Evolutionary conservation across 2,113 vertebrate genomes (phyloP).

Genomic region (Labrus mixtus): DNA sequence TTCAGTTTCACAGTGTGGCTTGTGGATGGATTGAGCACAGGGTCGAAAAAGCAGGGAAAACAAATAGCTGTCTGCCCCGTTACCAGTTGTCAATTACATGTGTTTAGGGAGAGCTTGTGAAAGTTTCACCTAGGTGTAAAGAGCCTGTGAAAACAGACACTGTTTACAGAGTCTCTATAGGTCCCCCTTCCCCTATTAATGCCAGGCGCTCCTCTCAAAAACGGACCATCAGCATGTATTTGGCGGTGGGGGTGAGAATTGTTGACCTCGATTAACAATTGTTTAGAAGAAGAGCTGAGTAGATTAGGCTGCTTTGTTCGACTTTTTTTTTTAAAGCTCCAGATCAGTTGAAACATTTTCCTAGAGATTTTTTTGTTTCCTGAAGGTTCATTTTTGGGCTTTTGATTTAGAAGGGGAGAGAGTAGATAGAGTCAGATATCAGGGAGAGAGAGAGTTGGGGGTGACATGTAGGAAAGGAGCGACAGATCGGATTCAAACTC

Average conservation of each 20-base stretch:
- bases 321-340: neutral
- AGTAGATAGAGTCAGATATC: too few relatives aligned
- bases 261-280: conserved; percentile 44
- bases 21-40: neutral
- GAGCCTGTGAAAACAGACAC: conserved; percentile 73
- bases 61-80: conserved; percentile 41
- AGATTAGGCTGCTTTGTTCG: conserved; percentile 9
- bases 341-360: too few relatives aligned
- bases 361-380: too few relatives aligned
- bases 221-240: conserved; percentile 51
- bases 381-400: too few relatives aligned
- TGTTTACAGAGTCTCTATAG: conserved; percentile 58
- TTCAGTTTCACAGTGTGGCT: conserved; percentile 1
- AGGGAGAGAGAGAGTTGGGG: too few relatives aligned
- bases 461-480: too few relatives aligned
- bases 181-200: conserved; percentile 39
- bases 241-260: conserved; percentile 9
- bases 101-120: conserved; percentile 72
- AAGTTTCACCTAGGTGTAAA: conserved; percentile 72
- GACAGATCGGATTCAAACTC: too few relatives aligned
- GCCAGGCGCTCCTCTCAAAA: conserved; percentile 55
- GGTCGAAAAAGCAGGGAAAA: neutral
- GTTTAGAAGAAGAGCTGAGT: conserved; percentile 8
- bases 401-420: too few relatives aligned
- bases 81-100: conserved; percentile 74